Base-by-base conservation (phyloP, 2,888 invertebrate genomes). In the Yponomeuta cagnagella region DNA sequence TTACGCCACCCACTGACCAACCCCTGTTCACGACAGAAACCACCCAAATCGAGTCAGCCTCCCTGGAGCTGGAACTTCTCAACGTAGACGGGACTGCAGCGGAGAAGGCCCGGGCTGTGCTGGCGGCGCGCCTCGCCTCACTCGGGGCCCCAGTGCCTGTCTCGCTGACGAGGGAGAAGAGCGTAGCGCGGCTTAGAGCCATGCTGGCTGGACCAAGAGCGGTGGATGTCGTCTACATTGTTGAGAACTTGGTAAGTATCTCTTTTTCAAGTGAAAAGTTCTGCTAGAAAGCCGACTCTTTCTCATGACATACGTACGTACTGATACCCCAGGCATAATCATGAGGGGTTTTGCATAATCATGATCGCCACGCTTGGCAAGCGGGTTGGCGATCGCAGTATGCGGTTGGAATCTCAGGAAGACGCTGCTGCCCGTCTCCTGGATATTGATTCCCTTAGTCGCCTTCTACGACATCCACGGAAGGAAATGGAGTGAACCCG, bases 151-250 rank as follows among this genome's bases (percentile, higher is more conserved):
- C 80, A 1, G 89, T 85, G 10, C 89, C 89, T 0, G 89, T 91
- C 2, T 73, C 81, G 0, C 73, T 84, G 6, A 72, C 76, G 2
- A 76, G 74, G 88, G 95, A 83, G 78, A 94, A 74, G 80, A 91
- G 70, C 82, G 93, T 72, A 83, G 94, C 82, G 81, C 92, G 79
- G 82, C 93, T 84, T 78, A 92, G 93, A 52, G 95, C 95, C 71
- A 92, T 95, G 68, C 87, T 97, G 5, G 91, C 94, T 72, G 96
- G 96, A 5, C 93, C 94, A 1, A 94, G 94, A 74, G 96, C 97
- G 78, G 95, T 96, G 0, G 97, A 97, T 81, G 93, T 96, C 63
- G 95, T 96, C 0, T 97, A 95, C 80, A 94, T 95, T 78, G 92
- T 97, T 67, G 97, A 97, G 83, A 95, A 96, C 84, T 93, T 96